phyloP scores from a whole-genome alignment of 1,140 invertebrate species.

The Aporrectodea caliginosa region DNA sequence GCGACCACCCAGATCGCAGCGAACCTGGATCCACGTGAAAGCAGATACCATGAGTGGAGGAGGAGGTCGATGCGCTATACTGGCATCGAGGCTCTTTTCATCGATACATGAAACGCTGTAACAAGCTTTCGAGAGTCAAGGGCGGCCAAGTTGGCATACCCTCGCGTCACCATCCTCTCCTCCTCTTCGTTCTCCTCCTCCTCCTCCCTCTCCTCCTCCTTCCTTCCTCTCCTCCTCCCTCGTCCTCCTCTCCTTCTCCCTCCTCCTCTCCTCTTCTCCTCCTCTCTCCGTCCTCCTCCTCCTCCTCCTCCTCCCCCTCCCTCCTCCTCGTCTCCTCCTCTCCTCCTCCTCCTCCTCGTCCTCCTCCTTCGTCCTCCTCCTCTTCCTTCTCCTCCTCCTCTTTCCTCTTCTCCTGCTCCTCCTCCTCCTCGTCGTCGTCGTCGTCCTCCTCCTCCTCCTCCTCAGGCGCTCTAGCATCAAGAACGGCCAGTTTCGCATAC shows the following conservation, averaged over 20 bases:
- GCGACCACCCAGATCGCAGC: not conserved
- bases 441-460: not conserved
- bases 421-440: not conserved
- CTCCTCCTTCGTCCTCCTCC: not conserved
- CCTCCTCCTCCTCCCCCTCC: not conserved
- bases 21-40: not conserved
- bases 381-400: not conserved
- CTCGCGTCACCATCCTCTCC: not conserved
- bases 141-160: not conserved
- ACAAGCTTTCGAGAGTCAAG: too few species aligned
- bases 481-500: not conserved
- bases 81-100: too few species aligned
- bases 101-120: too few species aligned
- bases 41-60: too few species aligned
- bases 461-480: too few species aligned
- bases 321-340: not conserved
- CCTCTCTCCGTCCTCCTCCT: not conserved
- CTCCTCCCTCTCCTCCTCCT: not conserved
- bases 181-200: not conserved
- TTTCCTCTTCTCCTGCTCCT: not conserved
- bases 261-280: not conserved
- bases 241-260: not conserved
- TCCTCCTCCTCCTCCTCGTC: not conserved
- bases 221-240: not conserved
- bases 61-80: too few species aligned